Conservation (phyloP, 2,888 invertebrate species). For the Portevinia maculata region DNA sequence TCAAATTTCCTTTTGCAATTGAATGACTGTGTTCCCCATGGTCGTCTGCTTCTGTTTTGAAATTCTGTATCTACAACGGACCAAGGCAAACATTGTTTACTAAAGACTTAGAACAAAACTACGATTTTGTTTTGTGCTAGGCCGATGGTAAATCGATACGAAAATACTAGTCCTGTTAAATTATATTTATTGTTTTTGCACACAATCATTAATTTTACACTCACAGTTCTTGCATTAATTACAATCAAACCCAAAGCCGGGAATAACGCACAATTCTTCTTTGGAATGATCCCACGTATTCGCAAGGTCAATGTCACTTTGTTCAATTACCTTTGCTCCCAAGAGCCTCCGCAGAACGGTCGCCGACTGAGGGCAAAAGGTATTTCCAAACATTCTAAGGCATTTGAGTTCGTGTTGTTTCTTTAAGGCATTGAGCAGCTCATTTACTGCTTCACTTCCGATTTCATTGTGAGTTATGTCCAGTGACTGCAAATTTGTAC, state of each 20-base stretch:
- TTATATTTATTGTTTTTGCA: too few species aligned
- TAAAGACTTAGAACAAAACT: too few species aligned
- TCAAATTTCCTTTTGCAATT: too few species aligned
- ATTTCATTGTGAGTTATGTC: conserved; percentile 79
- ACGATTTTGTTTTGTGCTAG: too few species aligned
- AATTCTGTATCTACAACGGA: too few species aligned
- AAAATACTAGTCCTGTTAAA: too few species aligned
- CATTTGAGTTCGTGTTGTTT: conserved; percentile 77
- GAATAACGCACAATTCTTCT: conserved; percentile 41
- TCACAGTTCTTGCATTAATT: too few species aligned
- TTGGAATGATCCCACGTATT: conserved; percentile 47
- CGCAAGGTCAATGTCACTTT: conserved; percentile 39
- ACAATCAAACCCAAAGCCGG: conserved; percentile 13
- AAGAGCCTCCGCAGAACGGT: conserved; percentile 78
- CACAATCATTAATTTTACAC: too few species aligned
- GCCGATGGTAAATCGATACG: too few species aligned
- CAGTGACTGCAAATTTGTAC: conserved; percentile 75
- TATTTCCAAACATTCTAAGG: conserved; percentile 79
- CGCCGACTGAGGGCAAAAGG: conserved; percentile 76
- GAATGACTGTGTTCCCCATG: too few species aligned
- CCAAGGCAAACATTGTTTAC: too few species aligned
- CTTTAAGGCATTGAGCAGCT: conserved; percentile 78
- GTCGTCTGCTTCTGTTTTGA: too few species aligned
- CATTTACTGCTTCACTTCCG: conserved; percentile 75
- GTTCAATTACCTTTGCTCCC: conserved; percentile 76